These are phyloP conservation scores for Ericerus pela DNA, from an alignment of 1,140 invertebrate genomes.

Conservation along the genomic window DNA sequence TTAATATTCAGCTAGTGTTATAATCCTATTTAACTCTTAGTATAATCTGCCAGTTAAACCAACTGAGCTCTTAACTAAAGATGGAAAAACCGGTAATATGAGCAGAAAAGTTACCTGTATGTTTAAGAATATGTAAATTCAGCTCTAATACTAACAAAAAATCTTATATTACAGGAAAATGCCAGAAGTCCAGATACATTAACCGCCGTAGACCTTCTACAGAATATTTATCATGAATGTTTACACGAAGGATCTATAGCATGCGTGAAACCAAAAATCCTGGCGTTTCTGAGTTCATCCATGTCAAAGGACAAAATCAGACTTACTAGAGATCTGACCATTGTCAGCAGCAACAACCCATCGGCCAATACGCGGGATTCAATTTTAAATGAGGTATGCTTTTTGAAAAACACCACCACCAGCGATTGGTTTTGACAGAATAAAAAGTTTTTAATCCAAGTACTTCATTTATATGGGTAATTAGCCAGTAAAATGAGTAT, in stretches of 20 bases:
- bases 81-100: too few species aligned
- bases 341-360: conserved; percentile 41
- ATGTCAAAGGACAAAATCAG: conserved; percentile 47
- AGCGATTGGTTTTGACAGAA: conserved; percentile 30
- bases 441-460: too few species aligned
- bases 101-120: too few species aligned
- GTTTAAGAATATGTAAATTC: too few species aligned
- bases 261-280: conserved; percentile 58
- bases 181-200: not conserved
- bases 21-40: too few species aligned
- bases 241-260: conserved; percentile 22
- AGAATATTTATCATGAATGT: conserved; percentile 7
- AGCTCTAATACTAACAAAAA: too few species aligned
- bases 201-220: not conserved
- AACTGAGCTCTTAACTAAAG: too few species aligned
- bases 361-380: not conserved
- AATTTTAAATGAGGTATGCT: conserved; percentile 12
- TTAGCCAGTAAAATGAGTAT: too few species aligned
- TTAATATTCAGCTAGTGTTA: too few species aligned
- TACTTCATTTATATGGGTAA: too few species aligned
- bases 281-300: conserved; percentile 51
- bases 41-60: too few species aligned
- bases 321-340: conserved; percentile 52
- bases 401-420: conserved; percentile 17
- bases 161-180: conserved; percentile 9